Percentiles rank a stretch among this genome's conserved stretches.
Conservation (phyloP, 2,113 vertebrate species). For the Redunca redunca region DNA sequence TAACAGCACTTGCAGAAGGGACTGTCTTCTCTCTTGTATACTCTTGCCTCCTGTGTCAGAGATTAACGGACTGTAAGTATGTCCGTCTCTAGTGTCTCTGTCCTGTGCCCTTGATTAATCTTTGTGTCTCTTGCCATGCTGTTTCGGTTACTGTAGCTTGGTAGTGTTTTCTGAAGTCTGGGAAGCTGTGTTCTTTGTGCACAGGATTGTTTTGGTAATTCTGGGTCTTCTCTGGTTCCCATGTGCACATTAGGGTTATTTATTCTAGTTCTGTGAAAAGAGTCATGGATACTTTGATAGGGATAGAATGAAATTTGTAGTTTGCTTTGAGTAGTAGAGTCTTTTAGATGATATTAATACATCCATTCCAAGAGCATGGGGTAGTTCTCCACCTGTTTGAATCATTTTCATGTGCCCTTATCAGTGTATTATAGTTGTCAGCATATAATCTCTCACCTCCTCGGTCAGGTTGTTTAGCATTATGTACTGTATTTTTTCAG, state of each 20-base stretch:
- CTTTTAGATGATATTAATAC: background rate
- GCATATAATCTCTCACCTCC: background rate
- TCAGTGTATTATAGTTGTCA: background rate
- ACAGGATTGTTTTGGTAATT: background rate
- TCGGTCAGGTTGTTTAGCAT: background rate
- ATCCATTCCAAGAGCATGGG: background rate
- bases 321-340: background rate
- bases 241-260: background rate
- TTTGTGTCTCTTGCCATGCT: background rate
- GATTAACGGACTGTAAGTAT: background rate
- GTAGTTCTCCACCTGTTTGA: background rate
- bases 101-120: background rate
- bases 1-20: background rate
- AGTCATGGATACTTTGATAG: background rate
- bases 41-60: background rate
- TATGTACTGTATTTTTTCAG: background rate
- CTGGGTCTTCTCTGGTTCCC: background rate
- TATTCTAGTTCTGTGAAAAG: background rate
- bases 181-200: background rate
- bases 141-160: background rate
- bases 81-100: background rate
- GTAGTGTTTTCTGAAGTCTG: background rate
- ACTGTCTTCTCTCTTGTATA: background rate
- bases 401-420: background rate
- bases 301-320: background rate